phyloP scores from a whole-genome alignment of 2,797 vertebrate genomes.

The Sorex maritimensis region DNA sequence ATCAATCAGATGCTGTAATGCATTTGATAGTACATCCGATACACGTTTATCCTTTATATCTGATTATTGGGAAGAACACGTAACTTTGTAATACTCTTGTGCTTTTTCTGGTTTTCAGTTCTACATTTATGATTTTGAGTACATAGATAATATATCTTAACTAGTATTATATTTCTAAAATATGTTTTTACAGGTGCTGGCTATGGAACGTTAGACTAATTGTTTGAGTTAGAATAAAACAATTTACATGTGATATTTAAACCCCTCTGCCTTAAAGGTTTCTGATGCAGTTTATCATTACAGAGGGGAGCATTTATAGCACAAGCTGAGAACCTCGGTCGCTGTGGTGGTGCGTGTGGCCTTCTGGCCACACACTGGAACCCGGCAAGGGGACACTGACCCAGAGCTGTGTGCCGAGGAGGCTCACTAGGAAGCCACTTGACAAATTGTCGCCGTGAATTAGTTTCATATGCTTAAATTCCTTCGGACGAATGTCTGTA shows the following conservation, averaged over 20 bases:
- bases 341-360: neutral
- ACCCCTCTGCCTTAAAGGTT: slow-evolving; percentile 1
- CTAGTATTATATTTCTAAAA: neutral
- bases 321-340: neutral
- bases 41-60: neutral
- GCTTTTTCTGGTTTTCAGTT: slow-evolving; percentile 3
- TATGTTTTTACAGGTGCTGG: neutral
- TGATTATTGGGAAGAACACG: neutral
- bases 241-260: slow-evolving; percentile 26
- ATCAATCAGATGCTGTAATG: neutral
- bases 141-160: slow-evolving; percentile 7
- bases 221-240: slow-evolving; percentile 17
- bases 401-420: slow-evolving; percentile 47
- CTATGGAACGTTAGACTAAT: neutral
- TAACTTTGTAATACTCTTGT: neutral
- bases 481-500: slow-evolving; percentile 64
- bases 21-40: slow-evolving; percentile 36
- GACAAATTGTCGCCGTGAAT: slow-evolving; percentile 72
- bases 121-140: neutral
- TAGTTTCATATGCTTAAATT: slow-evolving; percentile 34
- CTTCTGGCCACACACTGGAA: slow-evolving; percentile 36
- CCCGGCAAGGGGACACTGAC: slow-evolving; percentile 16
- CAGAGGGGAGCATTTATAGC: slow-evolving; percentile 4
- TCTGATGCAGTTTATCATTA: slow-evolving; percentile 33
- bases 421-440: slow-evolving; percentile 59